A percentile compares a stretch with the other conserved stretches of the same genome.
phyloP scores from a whole-genome alignment of 2,797 vertebrate genomes.

The Karalla daura region DNA sequence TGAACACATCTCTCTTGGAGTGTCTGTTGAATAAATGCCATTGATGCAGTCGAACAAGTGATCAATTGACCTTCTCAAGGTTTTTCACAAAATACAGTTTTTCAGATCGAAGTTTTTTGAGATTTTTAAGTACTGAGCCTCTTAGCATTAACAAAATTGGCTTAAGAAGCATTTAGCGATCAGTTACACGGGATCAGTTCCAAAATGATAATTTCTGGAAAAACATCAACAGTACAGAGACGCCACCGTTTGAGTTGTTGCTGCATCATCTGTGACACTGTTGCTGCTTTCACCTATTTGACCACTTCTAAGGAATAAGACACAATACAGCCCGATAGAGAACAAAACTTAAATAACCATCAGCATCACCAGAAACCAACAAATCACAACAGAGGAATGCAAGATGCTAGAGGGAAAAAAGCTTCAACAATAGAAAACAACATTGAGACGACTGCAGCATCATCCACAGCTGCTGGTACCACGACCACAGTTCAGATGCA shows the following conservation, averaged over 20 bases:
- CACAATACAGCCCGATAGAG: conserved; percentile 62
- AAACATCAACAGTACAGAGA: conserved; percentile 17
- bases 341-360: conserved; percentile 22
- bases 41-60: no score
- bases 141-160: conserved; percentile 12
- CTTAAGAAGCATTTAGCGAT: conserved; percentile 10
- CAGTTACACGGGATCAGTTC: no score
- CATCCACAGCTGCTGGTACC: conserved; percentile 14
- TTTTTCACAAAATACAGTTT: conserved; percentile 26
- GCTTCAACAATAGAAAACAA: conserved; percentile 13
- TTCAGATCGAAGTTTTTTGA: conserved; percentile 5
- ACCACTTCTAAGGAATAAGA: conserved; percentile 44
- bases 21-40: conserved; percentile 30
- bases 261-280: background rate
- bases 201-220: conserved; percentile 38
- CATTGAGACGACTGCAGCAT: background rate
- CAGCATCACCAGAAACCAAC: conserved; percentile 2
- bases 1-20: conserved; percentile 32
- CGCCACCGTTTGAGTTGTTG: background rate
- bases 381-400: conserved; percentile 11
- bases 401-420: background rate
- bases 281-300: conserved; percentile 8
- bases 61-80: conserved; percentile 17
- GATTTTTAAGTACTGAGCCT: conserved; percentile 18
- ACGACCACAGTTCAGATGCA: conserved; percentile 1